Percentiles rank a stretch among this genome's conserved stretches.
phyloP scores from a whole-genome alignment of 1,140 invertebrate genomes.

The Popillia japonica region DNA sequence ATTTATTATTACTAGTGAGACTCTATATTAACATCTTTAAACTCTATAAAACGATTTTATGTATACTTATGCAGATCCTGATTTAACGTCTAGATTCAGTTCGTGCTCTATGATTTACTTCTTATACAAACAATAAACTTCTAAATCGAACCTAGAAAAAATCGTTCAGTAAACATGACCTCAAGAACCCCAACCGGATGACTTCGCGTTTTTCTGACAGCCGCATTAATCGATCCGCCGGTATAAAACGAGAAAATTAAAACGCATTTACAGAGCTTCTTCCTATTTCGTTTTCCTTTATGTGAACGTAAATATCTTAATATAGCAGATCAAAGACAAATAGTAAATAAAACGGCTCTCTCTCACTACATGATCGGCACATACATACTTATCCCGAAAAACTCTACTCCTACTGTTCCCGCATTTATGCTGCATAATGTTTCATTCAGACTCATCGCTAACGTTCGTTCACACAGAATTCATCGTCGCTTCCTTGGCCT shows the following conservation, averaged over 20 bases:
- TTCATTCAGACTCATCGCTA: constrained; percentile 26
- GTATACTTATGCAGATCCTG: too few relatives aligned
- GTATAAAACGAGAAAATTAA: constrained; percentile 30
- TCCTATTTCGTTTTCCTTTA: constrained; percentile 13
- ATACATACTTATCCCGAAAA: not conserved
- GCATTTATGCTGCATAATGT: not conserved
- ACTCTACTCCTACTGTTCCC: not conserved
- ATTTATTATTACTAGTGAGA: too few relatives aligned
- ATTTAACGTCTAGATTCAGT: too few relatives aligned
- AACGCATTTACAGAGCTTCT: not conserved
- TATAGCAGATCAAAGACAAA: not conserved
- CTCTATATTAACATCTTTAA: too few relatives aligned
- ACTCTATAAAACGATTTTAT: too few relatives aligned
- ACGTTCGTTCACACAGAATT: constrained; percentile 23
- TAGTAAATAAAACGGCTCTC: constrained; percentile 2
- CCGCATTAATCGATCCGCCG: constrained; percentile 23
- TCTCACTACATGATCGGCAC: not conserved
- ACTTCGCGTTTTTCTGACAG: constrained; percentile 25
- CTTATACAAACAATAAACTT: not conserved
- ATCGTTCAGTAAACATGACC: constrained; percentile 25
- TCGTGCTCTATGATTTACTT: not conserved
- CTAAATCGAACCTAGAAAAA: not conserved
- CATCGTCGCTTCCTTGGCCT: constrained; percentile 59
- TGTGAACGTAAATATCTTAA: not conserved
- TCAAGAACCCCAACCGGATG: constrained; percentile 20